phyloP scores from a whole-genome alignment of 2,113 vertebrate species.

The Periophthalmodon schlosseri region DNA sequence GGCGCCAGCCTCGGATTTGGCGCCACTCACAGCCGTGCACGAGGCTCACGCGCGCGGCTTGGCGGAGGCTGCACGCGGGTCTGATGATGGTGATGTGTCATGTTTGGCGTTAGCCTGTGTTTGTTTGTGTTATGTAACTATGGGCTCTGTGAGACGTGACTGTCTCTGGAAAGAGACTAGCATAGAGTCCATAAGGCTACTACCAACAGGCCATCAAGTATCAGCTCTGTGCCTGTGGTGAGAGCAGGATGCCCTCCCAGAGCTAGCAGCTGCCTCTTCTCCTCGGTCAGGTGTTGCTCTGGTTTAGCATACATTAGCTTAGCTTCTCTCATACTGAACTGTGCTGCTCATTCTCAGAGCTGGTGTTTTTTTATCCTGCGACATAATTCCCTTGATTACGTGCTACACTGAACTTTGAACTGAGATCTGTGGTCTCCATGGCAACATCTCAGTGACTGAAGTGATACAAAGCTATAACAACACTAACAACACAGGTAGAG shows the following conservation, averaged over 20 bases:
- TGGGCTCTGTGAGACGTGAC: not conserved
- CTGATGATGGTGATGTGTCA: constrained; percentile 36
- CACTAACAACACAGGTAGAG: too few relatives aligned
- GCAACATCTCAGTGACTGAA: not conserved
- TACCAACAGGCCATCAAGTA: not conserved
- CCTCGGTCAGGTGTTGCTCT: not conserved
- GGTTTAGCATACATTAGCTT: not conserved
- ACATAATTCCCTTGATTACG: not conserved
- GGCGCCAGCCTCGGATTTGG: constrained; percentile 1
- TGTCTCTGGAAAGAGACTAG: not conserved
- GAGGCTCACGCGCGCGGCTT: constrained; percentile 12
- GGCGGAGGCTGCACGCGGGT: constrained; percentile 5
- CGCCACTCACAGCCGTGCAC: constrained; percentile 1
- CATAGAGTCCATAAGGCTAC: too few relatives aligned
- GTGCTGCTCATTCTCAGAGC: not conserved
- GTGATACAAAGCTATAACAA: not conserved
- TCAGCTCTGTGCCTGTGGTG: not conserved
- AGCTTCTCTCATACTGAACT: not conserved
- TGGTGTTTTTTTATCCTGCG: not conserved
- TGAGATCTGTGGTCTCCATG: not conserved
- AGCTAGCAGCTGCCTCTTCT: not conserved
- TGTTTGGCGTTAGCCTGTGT: constrained; percentile 21
- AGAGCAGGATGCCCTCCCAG: not conserved
- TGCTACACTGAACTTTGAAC: not conserved
- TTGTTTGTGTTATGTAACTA: not conserved